These are phyloP conservation scores for Centropristis striata DNA, from an alignment of 2,113 vertebrate species.

Conservation along the genomic window DNA sequence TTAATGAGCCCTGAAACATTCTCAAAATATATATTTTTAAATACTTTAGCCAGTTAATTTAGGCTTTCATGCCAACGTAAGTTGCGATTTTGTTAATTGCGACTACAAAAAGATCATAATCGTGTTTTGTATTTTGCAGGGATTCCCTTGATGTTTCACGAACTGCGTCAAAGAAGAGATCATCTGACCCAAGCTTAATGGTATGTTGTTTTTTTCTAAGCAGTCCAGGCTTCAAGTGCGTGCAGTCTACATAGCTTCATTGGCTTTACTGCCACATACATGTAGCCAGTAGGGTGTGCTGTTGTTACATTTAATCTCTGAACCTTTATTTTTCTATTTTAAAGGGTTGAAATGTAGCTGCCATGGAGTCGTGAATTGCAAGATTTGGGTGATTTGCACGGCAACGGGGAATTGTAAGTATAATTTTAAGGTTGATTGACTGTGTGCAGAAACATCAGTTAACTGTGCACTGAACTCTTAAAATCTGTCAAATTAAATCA, in stretches of 20 bases:
- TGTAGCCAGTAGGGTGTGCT: constrained; percentile 80
- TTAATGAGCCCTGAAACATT: constrained; percentile 27
- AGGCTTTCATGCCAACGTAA: not conserved
- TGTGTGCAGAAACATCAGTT: not conserved
- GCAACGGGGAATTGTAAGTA: constrained; percentile 77
- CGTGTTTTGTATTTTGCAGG: constrained; percentile 61
- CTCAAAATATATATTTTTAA: too few relatives aligned
- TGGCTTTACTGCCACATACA: constrained; percentile 29
- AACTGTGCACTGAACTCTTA: constrained; percentile 9
- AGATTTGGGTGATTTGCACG: constrained; percentile 12
- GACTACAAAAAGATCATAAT: not conserved
- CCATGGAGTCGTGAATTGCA: constrained; percentile 5
- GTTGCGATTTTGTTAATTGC: not conserved
- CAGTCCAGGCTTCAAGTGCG: not conserved
- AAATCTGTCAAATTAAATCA: not conserved
- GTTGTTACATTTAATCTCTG: constrained; percentile 41
- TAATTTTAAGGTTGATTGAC: constrained; percentile 31
- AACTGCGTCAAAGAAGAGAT: constrained; percentile 36
- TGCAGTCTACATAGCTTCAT: not conserved
- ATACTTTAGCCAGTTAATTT: not conserved
- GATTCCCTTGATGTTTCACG: constrained; percentile 20
- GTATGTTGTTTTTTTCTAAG: constrained; percentile 49
- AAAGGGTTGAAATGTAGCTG: constrained; percentile 62
- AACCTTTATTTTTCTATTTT: constrained; percentile 59
- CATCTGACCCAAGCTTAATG: constrained; percentile 45